Conservation (phyloP, 2,113 vertebrate genomes). For the Oophaga pumilio region DNA sequence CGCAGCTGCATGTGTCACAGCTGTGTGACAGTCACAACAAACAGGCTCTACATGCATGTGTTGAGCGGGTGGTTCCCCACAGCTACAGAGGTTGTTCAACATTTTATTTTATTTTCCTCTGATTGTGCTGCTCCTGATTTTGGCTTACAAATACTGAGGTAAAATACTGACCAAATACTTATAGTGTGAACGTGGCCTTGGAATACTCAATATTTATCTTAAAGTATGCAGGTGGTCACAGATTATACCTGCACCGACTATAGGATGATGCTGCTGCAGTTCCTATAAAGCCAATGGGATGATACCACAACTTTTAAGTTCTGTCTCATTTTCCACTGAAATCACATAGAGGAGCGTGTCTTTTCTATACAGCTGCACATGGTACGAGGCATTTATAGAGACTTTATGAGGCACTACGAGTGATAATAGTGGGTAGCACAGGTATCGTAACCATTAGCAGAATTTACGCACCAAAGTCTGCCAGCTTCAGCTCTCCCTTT, state of each 20-base stretch:
- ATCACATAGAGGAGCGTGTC: not conserved
- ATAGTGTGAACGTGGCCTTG: no score
- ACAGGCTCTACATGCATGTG: no score
- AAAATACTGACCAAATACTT: no score
- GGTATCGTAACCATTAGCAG: not conserved
- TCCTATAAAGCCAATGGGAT: not conserved
- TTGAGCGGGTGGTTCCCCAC: no score
- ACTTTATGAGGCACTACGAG: not conserved
- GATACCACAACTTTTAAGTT: not conserved
- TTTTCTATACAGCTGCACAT: not conserved
- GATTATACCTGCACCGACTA: not conserved
- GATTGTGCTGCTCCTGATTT: no score
- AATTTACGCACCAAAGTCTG: conserved; percentile 84
- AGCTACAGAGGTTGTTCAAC: no score
- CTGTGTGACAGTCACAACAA: no score
- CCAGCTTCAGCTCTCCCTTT: conserved; percentile 91
- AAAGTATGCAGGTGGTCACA: not conserved
- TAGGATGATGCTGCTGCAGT: not conserved
- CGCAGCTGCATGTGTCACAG: no score
- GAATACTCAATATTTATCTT: not conserved
- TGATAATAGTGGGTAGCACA: not conserved
- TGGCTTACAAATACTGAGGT: no score
- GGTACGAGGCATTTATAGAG: not conserved
- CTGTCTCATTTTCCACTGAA: not conserved
- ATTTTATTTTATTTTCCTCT: no score